These are phyloP conservation scores for Agapornis canus DNA, from an alignment of 2,797 vertebrate genomes.

Conservation along the genomic window DNA sequence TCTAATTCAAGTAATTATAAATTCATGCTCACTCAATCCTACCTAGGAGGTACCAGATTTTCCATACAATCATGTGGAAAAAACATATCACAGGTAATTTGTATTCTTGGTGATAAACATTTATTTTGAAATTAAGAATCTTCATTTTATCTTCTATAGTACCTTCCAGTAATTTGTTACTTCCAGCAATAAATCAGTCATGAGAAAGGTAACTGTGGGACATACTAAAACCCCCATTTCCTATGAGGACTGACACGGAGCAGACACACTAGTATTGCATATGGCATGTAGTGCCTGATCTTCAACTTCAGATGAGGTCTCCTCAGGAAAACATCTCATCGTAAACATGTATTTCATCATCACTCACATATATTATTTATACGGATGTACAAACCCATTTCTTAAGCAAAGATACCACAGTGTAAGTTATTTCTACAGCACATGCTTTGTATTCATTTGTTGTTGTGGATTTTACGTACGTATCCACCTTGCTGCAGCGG, in stretches of 20 bases:
- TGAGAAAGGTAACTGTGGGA: not conserved
- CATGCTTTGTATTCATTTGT: not conserved
- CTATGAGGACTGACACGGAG: rapidly evolving
- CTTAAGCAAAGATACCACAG: not conserved
- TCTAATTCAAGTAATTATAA: not conserved
- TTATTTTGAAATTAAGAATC: not conserved
- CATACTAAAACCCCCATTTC: not conserved
- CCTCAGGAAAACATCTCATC: not conserved
- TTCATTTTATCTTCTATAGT: not conserved
- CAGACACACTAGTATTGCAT: not conserved
- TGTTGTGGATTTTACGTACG: rapidly evolving
- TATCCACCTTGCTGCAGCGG: rapidly evolving
- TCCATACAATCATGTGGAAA: not conserved
- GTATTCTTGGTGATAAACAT: not conserved
- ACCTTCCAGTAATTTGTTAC: not conserved
- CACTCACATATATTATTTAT: not conserved
- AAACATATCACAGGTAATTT: not conserved
- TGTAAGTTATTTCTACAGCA: not conserved
- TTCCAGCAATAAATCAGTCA: not conserved
- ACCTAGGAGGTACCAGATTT: not conserved
- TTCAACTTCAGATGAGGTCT: not conserved
- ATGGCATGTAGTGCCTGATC: not conserved
- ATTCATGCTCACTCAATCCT: not conserved
- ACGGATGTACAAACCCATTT: not conserved
- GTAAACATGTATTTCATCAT: not conserved